These are phyloP conservation scores for Odontamblyopus lacepedii DNA, from an alignment of 2,797 vertebrate species.

Conservation along the genomic window DNA sequence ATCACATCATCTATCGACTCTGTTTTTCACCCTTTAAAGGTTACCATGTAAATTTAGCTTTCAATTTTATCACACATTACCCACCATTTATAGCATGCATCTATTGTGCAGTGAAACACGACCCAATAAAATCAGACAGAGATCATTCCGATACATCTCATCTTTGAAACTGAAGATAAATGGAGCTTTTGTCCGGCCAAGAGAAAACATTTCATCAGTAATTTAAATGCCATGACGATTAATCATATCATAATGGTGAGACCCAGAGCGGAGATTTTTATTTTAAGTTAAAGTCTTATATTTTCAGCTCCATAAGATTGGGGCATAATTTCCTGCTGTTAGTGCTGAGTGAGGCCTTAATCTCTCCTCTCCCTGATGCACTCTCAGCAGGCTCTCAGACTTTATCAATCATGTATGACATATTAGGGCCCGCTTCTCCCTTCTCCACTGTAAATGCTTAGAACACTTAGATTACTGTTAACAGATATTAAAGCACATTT, in stretches of 20 bases:
- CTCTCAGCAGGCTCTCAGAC: slow-evolving; percentile 42
- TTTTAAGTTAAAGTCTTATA: slow-evolving; percentile 2
- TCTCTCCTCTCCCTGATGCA: slow-evolving; percentile 20
- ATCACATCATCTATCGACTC: slow-evolving; percentile 47
- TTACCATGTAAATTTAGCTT: slow-evolving; percentile 37
- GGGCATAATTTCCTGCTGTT: slow-evolving; percentile 10
- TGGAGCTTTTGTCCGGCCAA: neutral
- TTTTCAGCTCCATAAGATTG: slow-evolving; percentile 12
- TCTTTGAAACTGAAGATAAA: slow-evolving; percentile 2
- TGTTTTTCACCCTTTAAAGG: slow-evolving; percentile 58
- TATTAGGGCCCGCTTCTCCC: slow-evolving; percentile 27
- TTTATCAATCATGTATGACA: slow-evolving; percentile 47
- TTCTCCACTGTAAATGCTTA: slow-evolving; percentile 23
- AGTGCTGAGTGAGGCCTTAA: slow-evolving; percentile 12
- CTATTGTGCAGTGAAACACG: slow-evolving; percentile 53
- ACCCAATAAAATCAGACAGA: slow-evolving; percentile 34
- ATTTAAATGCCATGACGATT: neutral
- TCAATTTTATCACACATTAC: slow-evolving; percentile 34
- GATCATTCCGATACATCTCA: slow-evolving; percentile 38
- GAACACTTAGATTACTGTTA: slow-evolving; percentile 18
- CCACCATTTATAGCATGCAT: slow-evolving; percentile 63
- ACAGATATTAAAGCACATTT: slow-evolving; percentile 30
- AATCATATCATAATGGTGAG: neutral
- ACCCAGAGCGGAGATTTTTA: neutral
- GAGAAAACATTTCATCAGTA: slow-evolving; percentile 2